Base-by-base conservation (phyloP, 37 sponge, comb jelly and placozoan genomes). In the Crambe crambe region DNA sequence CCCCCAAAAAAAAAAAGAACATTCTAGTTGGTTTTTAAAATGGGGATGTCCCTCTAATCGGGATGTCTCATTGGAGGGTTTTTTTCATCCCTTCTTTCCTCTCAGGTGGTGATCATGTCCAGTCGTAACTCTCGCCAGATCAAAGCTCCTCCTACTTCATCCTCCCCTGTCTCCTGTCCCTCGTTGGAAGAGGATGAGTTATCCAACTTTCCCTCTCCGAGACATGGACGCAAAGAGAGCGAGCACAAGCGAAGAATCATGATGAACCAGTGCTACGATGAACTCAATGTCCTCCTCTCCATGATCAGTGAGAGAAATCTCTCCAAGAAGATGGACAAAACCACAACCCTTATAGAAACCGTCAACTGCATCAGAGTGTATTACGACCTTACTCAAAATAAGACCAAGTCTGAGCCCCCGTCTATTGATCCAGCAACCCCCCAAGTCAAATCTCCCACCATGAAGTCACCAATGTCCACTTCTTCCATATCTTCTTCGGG, bases 181-280 rank as follows among this genome's bases (percentile, higher is more conserved):
- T 15, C 10, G 10, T 47, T 47, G 10, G 63, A 17, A 10, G 69
- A 68, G 39, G 69, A 68, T 29, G 69, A 68, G 12, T 6, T 21
- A 32, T 10, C 8, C 18, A 32, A 8, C 4, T 18, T 37, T 36
- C 12, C 69, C 68, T 69, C 72, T 0, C 78, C 85, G 26, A 80
- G 61, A 43, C 75, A 75, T 2, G 67, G 72, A 8, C 75, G 87
- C 18, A 86, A 86, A 29, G 87, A 86, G 60, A 86, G 81, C 39
- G 91, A 91, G 71, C 79, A 86, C 42, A 77, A 57, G 42, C 74
- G 91, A 15, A 68, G 91, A 4, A 56, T 75, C 57, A 57, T 75
- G 63, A 79, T 86, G 75, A 91, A 91, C 65, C 78, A 76, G 42
- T 91, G 73, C 70, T 86, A 82, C 39, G 91, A 91, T 51, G 87